Evolutionary conservation across 2,113 vertebrate genomes (phyloP), one percentile per base, ranked within the genome.

Genomic region (Pterocles gutturalis): DNA sequence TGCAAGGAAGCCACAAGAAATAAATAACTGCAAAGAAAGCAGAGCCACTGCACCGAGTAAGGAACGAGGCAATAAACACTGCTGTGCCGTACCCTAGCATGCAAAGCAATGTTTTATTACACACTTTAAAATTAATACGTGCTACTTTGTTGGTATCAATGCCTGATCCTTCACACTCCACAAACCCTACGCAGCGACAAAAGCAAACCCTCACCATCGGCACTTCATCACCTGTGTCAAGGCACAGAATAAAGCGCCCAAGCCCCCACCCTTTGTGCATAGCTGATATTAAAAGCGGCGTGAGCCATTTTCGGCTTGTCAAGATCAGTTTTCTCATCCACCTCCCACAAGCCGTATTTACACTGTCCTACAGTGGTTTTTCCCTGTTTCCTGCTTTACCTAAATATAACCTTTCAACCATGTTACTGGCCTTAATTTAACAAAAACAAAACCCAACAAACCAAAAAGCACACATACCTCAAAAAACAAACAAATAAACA

Each of bases 161-260:
- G 8, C 22, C 57, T 45, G 41, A 87, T 53, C 11, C 69, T 48
- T 84, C 41, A 76, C 29, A 57, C 43, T 67, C 71, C 76, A 81
- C 55, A 91, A 91, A 71, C 25, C 17, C 33, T 17, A 72, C 0
- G 0, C 53, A 78, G 48, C 0, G 9, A 87, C 38, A 60, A 91
- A 91, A 94, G 28, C 15, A 0, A 80, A 76, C 19, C 8, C 10
- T 24, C 33, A 29, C 58, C 1, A 0, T 8, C 0, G 0, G 49
- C 34, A 31, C 31, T 38, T 48, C 62, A n/a, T 70, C 64, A 71
- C 75, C 28, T 36, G 4, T 2, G 3, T 0, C 0, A 81, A 77
- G 46, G 34, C 20, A 55, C 14, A 38, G 38, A 70, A 60, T 31
- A 17, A 38, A 80, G 34, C 4, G 1, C 24, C 31, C 41, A 15